phyloP scores from a whole-genome alignment of 92 coral and sea anemone genomes.

The Metridium senile region DNA sequence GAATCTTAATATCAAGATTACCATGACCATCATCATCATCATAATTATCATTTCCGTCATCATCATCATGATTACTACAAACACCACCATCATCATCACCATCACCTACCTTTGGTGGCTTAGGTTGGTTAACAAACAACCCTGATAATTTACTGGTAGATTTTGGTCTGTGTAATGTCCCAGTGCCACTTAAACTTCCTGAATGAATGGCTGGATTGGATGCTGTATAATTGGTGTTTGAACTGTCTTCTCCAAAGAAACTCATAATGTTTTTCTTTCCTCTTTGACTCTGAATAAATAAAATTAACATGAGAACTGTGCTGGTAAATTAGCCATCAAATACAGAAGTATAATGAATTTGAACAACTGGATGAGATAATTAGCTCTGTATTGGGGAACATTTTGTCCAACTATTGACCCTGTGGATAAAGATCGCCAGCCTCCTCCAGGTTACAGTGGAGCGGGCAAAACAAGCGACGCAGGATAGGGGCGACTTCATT shows the following conservation, averaged over 20 bases:
- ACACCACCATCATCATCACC: not conserved
- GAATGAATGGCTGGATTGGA: slow-evolving; percentile 66
- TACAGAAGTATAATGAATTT: too few relatives aligned
- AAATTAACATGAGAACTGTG: not conserved
- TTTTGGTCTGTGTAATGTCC: slow-evolving; percentile 72
- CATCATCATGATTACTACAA: not conserved
- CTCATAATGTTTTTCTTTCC: slow-evolving; percentile 80
- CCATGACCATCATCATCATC: not conserved
- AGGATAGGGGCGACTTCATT: too few relatives aligned
- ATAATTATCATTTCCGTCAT: not conserved
- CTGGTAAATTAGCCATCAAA: not conserved
- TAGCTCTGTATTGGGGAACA: too few relatives aligned
- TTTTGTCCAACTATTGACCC: too few relatives aligned
- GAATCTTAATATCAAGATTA: not conserved
- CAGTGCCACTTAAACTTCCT: slow-evolving; percentile 42
- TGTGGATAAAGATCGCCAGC: too few relatives aligned
- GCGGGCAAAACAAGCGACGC: too few relatives aligned
- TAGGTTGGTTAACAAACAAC: slow-evolving; percentile 73
- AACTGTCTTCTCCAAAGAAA: slow-evolving; percentile 75
- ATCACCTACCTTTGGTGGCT: slow-evolving; percentile 56
- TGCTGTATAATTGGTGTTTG: slow-evolving; percentile 32
- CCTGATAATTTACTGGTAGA: slow-evolving; percentile 62
- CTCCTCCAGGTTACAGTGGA: too few relatives aligned
- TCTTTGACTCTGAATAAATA: slow-evolving; percentile 71
- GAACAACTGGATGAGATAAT: too few relatives aligned